Conservation (phyloP, 2,113 vertebrate species). For the Tragelaphus scriptus region DNA sequence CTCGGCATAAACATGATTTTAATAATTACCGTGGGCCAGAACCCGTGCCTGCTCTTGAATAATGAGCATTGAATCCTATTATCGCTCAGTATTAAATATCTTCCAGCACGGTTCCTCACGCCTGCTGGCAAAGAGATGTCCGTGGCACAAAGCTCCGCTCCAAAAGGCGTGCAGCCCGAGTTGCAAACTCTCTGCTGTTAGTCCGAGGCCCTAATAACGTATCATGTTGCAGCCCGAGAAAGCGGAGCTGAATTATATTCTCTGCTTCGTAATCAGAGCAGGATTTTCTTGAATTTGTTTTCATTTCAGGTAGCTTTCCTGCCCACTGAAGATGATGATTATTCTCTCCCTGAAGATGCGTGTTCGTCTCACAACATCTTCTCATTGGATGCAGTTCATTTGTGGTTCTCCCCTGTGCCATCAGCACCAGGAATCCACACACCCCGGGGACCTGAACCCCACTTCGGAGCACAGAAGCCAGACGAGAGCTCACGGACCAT, state of each 20-base stretch:
- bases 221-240: fast-evolving
- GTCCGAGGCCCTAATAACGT: fast-evolving
- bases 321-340: background rate
- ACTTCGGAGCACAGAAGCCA: fast-evolving
- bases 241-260: background rate
- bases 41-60: slow-evolving; percentile 35
- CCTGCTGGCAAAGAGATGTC: background rate
- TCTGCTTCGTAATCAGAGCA: background rate
- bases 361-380: background rate
- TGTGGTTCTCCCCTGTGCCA: fast-evolving
- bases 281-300: background rate
- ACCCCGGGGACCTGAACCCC: fast-evolving
- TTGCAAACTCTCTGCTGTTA: background rate
- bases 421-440: fast-evolving
- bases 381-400: fast-evolving
- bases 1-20: slow-evolving; percentile 64
- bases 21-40: slow-evolving; percentile 65
- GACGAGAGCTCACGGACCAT: fast-evolving
- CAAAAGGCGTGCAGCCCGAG: fast-evolving
- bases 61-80: slow-evolving; percentile 62
- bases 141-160: background rate
- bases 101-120: background rate
- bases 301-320: background rate
- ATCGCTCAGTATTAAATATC: slow-evolving; percentile 9
- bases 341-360: background rate